A percentile compares a stretch with the other conserved stretches of the same genome.
Conservation (phyloP, 2,888 invertebrate species). For the Biston stratarius region DNA sequence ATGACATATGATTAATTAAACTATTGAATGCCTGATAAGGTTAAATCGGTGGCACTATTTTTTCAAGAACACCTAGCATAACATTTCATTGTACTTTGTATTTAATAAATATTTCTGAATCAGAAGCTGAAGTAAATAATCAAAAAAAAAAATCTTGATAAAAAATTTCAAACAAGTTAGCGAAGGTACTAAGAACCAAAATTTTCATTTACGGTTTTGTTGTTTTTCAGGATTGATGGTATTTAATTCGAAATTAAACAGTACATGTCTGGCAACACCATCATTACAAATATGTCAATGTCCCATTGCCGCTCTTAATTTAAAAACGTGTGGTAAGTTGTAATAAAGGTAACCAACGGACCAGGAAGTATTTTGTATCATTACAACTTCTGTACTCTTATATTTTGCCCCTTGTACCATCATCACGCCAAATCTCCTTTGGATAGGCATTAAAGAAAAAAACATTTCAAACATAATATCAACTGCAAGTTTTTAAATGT, state of each 20-base stretch:
- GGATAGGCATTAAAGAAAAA: neutral
- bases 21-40: no score
- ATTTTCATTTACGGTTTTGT: neutral
- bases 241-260: conserved; percentile 16
- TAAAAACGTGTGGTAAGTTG: conserved; percentile 28
- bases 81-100: no score
- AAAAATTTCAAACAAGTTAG: no score
- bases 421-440: conserved; percentile 22
- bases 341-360: neutral
- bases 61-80: no score
- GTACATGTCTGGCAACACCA: conserved; percentile 22
- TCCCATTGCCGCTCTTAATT: conserved; percentile 1
- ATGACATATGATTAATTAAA: no score
- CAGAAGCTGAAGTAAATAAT: no score
- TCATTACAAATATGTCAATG: conserved; percentile 22
- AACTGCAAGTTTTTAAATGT: neutral
- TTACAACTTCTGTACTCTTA: neutral
- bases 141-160: no score
- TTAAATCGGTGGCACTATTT: no score
- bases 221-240: conserved; percentile 26
- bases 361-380: neutral
- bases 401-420: neutral
- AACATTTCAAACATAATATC: no score
- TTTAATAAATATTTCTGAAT: no score
- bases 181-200: no score